Evolutionary conservation across 2,888 invertebrate genomes (phyloP).

Genomic region (Tanypteryx hageni): DNA sequence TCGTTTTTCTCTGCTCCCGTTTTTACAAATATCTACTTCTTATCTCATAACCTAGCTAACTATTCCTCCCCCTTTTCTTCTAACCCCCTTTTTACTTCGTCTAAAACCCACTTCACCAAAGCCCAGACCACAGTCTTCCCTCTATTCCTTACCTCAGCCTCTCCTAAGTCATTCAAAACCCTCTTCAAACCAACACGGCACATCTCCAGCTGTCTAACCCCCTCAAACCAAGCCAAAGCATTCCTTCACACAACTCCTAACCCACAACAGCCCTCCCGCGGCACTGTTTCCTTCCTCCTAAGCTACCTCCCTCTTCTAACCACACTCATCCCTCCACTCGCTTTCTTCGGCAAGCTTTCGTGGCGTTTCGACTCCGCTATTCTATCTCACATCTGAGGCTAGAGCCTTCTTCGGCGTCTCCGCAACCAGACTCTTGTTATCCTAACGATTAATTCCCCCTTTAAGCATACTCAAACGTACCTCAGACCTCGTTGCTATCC

Average conservation of each 20-base stretch:
- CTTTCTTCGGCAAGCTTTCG: background rate
- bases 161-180: background rate
- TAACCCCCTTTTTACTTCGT: background rate
- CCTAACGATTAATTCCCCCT: background rate
- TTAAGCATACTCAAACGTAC: background rate
- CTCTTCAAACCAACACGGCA: background rate
- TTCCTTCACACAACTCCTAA: background rate
- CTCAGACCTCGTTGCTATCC: background rate
- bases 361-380: background rate
- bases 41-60: no score
- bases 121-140: background rate
- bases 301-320: background rate
- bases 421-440: background rate
- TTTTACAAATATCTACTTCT: no score
- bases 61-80: background rate
- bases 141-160: background rate
- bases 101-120: background rate
- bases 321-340: background rate
- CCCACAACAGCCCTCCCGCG: background rate
- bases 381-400: background rate
- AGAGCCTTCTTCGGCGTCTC: background rate
- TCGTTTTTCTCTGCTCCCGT: no score
- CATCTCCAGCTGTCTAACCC: constrained; percentile 10
- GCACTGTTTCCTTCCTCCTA: background rate
- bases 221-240: background rate